Evolutionary conservation across 2,888 invertebrate species (phyloP).

Genomic region (Thecocarcelia acutangulata): DNA sequence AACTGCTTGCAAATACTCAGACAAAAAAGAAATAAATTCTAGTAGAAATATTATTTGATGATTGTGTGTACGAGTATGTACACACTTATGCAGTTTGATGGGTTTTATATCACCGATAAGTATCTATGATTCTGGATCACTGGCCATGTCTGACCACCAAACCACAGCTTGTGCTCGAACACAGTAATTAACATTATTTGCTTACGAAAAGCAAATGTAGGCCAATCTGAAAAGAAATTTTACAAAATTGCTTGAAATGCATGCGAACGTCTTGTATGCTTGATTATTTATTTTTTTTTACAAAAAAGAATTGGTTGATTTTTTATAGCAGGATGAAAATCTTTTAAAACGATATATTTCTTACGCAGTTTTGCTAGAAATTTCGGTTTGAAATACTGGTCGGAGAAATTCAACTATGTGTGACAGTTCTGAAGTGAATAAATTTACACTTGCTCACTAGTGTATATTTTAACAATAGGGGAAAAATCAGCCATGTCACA

Average conservation of each 20-base stretch:
- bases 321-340: conserved; percentile 36
- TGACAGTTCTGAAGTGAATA: too few species aligned
- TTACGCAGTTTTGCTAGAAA: too few species aligned
- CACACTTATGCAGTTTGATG: conserved; percentile 11
- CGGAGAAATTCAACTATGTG: too few species aligned
- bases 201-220: conserved; percentile 32
- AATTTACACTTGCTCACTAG: too few species aligned
- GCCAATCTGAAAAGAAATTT: conserved; percentile 35
- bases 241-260: conserved; percentile 11
- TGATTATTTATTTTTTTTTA: conserved; percentile 34
- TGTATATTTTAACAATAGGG: too few species aligned
- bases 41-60: conserved; percentile 16
- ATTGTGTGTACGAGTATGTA: conserved; percentile 15
- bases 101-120: conserved; percentile 9
- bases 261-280: background rate
- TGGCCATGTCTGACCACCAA: conserved; percentile 57
- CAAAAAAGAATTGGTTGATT: conserved; percentile 32
- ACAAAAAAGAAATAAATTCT: conserved; percentile 42
- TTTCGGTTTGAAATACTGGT: too few species aligned
- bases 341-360: too few species aligned
- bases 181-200: background rate
- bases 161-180: conserved; percentile 12
- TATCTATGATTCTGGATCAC: conserved; percentile 54
- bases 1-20: conserved; percentile 4
- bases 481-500: too few species aligned